A percentile compares a stretch with the other conserved stretches of the same genome.
phyloP scores from a whole-genome alignment of 2,113 vertebrate species.

The Mus spicilegus region DNA sequence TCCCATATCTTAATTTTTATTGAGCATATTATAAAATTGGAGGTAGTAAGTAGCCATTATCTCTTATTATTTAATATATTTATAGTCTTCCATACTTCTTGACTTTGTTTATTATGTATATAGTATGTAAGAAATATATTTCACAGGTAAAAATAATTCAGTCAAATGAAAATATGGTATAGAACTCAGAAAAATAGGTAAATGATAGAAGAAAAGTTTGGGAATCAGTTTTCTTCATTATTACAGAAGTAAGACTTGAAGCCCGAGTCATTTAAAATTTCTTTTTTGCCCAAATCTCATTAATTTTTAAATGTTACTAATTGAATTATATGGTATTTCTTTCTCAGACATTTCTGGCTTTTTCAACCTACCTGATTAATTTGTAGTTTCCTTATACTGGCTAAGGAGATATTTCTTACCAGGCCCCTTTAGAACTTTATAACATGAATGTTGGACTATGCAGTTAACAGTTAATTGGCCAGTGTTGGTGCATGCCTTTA shows the following conservation, averaged over 20 bases:
- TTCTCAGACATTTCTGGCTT: not conserved
- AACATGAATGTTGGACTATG: not conserved
- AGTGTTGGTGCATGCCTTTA: not conserved
- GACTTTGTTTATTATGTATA: not conserved
- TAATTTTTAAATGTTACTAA: constrained; percentile 4
- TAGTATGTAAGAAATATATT: not conserved
- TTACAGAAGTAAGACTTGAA: constrained; percentile 40
- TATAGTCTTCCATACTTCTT: constrained; percentile 10
- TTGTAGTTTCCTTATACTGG: not conserved
- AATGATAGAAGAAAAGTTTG: not conserved
- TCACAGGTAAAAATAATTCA: constrained; percentile 49
- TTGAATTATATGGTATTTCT: constrained; percentile 7
- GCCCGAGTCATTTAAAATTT: not conserved
- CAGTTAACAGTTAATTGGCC: not conserved
- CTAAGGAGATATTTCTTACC: not conserved
- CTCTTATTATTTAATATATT: not conserved
- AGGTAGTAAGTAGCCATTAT: not conserved
- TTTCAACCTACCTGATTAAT: not conserved
- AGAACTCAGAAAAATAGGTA: constrained; percentile 28
- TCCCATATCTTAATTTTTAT: not conserved
- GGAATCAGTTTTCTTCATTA: constrained; percentile 21
- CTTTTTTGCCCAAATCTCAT: constrained; percentile 14
- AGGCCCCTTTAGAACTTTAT: not conserved
- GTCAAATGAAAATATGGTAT: constrained; percentile 48
- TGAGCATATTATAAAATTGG: not conserved